phyloP scores from a whole-genome alignment of 2,797 vertebrate genomes.

The Natrix natrix region DNA sequence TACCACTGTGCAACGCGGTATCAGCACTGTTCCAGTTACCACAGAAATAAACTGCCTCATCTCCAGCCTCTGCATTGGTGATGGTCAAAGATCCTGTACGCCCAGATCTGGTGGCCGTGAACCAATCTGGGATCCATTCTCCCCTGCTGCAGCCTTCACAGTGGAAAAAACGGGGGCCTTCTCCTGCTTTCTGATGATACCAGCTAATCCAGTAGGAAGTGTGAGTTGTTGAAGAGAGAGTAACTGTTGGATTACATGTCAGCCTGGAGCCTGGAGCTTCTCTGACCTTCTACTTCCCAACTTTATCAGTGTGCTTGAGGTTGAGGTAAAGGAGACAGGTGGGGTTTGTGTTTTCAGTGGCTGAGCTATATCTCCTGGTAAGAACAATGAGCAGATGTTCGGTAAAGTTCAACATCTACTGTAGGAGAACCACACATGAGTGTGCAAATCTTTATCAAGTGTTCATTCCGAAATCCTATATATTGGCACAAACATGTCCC shows the following conservation, averaged over 20 bases:
- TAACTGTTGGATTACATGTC: no score
- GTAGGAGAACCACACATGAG: no score
- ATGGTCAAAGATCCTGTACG: not conserved
- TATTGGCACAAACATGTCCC: no score
- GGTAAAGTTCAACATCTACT: no score
- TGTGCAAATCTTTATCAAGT: no score
- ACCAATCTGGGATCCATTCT: not conserved
- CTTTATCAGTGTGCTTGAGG: no score
- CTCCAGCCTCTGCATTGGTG: not conserved
- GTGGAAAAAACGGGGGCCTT: not conserved
- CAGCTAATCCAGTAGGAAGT: accelerated
- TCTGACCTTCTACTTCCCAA: no score
- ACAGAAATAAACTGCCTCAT: not conserved
- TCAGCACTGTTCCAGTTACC: accelerated
- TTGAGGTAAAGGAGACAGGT: no score
- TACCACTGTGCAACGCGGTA: not conserved
- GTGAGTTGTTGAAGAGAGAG: not conserved
- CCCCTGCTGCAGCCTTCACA: not conserved
- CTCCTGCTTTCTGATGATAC: not conserved
- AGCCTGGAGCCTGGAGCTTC: no score
- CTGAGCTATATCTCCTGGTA: no score
- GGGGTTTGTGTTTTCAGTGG: not conserved
- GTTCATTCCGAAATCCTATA: no score
- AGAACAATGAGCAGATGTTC: no score
- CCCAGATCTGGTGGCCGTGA: not conserved